Percentiles rank a stretch among this genome's conserved stretches.
Conservation (phyloP, 2,797 vertebrate species). For the Myotis pilosus region DNA sequence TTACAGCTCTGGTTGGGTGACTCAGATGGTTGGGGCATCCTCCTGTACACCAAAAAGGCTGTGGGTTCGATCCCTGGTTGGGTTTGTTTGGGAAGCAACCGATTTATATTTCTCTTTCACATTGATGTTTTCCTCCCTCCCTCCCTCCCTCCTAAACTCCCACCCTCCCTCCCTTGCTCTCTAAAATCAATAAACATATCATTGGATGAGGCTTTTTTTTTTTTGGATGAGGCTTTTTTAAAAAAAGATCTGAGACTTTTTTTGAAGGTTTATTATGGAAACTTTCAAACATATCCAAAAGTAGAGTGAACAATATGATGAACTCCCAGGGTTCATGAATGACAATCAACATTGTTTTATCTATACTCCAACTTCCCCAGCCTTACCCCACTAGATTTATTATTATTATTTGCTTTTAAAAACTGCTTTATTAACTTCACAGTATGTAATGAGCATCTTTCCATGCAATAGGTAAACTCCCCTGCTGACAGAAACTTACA, state of each 20-base stretch:
- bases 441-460: constrained; percentile 57
- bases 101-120: neutral
- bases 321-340: neutral
- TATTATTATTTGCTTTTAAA: neutral
- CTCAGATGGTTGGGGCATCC: neutral
- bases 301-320: neutral
- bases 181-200: neutral
- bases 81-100: neutral
- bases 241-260: neutral
- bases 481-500: constrained; percentile 56
- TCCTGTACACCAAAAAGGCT: neutral
- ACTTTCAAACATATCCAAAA: neutral
- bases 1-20: neutral
- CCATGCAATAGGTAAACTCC: constrained; percentile 60
- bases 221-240: neutral
- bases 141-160: no score
- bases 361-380: neutral
- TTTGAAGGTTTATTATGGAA: neutral
- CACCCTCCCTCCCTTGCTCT: neutral
- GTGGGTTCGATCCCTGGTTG: neutral
- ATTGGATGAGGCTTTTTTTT: neutral
- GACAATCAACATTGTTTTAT: neutral
- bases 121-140: neutral
- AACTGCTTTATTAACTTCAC: constrained; percentile 69
- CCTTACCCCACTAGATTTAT: neutral